Conservation (phyloP, 2,113 vertebrate species). For the Ariopsis seemanni region DNA sequence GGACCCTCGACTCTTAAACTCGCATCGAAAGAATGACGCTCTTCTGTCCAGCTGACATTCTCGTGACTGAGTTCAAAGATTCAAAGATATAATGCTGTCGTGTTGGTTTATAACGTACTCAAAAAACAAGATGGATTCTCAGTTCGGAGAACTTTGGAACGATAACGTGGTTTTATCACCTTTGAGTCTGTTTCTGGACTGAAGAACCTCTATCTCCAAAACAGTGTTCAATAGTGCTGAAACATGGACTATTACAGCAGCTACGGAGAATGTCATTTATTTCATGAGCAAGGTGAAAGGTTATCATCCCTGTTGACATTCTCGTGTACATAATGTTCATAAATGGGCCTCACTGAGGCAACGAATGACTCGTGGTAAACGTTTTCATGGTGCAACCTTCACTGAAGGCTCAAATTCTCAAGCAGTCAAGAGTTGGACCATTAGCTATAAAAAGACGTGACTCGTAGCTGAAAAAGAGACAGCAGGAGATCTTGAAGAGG, state of each 20-base stretch:
- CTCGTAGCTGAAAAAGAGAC: background rate
- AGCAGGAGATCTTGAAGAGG: too few species aligned
- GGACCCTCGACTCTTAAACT: conserved; percentile 2
- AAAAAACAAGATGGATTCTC: background rate
- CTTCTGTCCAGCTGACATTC: background rate
- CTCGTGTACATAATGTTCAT: background rate
- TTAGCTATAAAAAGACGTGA: background rate
- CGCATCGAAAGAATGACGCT: background rate
- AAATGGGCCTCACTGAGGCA: background rate
- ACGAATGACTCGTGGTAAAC: background rate
- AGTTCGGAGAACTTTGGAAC: background rate
- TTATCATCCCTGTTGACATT: background rate
- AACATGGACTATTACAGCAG: background rate
- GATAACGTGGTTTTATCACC: background rate
- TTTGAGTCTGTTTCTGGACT: background rate
- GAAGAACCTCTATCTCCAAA: background rate
- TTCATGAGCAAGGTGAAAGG: background rate
- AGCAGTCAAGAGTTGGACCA: background rate
- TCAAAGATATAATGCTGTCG: background rate
- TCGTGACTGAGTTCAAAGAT: background rate
- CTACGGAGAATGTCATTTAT: too few species aligned
- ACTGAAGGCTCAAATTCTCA: background rate
- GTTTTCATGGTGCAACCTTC: background rate
- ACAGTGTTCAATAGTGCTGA: background rate
- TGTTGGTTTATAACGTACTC: background rate